Base-by-base conservation (phyloP, 2,113 vertebrate species). In the Hypocryptadius cinnamomeus region DNA sequence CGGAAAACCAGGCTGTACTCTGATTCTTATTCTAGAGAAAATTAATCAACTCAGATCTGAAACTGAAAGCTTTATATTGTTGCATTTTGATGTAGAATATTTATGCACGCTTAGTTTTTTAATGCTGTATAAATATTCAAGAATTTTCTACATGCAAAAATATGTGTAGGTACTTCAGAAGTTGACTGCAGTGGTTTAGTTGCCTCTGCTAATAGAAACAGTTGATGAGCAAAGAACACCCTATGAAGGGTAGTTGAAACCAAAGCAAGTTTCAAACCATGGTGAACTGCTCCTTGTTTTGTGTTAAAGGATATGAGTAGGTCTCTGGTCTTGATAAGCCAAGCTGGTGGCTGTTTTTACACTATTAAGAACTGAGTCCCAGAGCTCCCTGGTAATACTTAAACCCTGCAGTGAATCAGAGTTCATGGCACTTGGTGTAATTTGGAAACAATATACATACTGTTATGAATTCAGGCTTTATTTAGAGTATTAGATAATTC, bases 351-450 rank as follows among this genome's bases (percentile, higher is more conserved):
- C 4, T 3, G 11, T 23, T 70, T 35, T 71, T n/a, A 40, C 15
- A 17, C 8, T 0, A 0, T 39, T 54, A 28, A 56, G 59, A 86
- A 33, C 30, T 0, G 23, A 73, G 14, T 73, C 24, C 40, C 33
- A 40, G n/a, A 70, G 50, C 37, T 74, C 37, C 33, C 40, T 48
- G 24, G 15, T 56, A 31, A 12, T 11, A 30, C 11, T 44, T 33
- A 33, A 48, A 15, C 31, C 19, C 22, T 56, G 24, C 25, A 48
- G 33, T 24, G 45, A 85, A 66, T 37, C 30, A 25, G 4, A 70
- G 18, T 25, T 63, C 6, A 14, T 33, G 30, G 51, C 20, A 79
- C 28, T 50, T 63, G 10, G 14, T 71, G 33, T 76, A 66, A 40
- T 40, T 66, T 47, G 22, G 44, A 59, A 90, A 76, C 17, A 74